Evolutionary conservation across 2,888 invertebrate genomes (phyloP), one percentile per base, ranked within the genome.

Genomic region (Platycheirus albimanus): DNA sequence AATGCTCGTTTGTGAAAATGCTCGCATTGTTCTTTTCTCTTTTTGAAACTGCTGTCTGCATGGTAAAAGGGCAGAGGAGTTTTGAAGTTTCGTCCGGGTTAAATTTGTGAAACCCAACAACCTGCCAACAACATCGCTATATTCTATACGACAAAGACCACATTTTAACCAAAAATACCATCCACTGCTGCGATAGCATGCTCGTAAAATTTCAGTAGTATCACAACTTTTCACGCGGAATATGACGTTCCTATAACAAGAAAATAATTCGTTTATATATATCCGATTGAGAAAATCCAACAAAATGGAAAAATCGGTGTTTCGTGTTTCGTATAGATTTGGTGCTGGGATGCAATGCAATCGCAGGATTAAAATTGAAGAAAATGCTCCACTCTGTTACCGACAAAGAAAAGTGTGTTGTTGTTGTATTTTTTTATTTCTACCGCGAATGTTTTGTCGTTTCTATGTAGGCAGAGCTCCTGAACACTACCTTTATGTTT

Each of bases 211-310:
- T 52, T 36, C 45, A 38, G 69, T 24, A 33, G 58, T 36, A 45
- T 61, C 38, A 28, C n/a, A 61, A 52, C 45, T 54, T 43, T 76
- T 76, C 69, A 69, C 69, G 61, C 61, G 52, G 45, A 41, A 66
- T 58, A 71, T 71, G 78, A 78, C 71, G 66, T 72, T 52, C 58
- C 28, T 45, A 66, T 67, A 67, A 51, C 36, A 72, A 15, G 45
- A 66, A 66, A 72, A 72, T 61, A 66, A 58, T 58, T 41, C 41
- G 58, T 41, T 20, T 41, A 41, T 24, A 38, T 66, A 45, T 45
- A 19, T 75, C 61, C 71, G 61, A 78, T 78, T 78, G 72, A 67
- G 51, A 61, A 76, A 72, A 67, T 66, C 30, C 66, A 72, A 66
- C 78, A 43, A 67, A 67, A 78, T 66, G 66, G 51, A 71, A 52